Conservation (phyloP, 2,113 vertebrate species). For the Microcebus murinus region DNA sequence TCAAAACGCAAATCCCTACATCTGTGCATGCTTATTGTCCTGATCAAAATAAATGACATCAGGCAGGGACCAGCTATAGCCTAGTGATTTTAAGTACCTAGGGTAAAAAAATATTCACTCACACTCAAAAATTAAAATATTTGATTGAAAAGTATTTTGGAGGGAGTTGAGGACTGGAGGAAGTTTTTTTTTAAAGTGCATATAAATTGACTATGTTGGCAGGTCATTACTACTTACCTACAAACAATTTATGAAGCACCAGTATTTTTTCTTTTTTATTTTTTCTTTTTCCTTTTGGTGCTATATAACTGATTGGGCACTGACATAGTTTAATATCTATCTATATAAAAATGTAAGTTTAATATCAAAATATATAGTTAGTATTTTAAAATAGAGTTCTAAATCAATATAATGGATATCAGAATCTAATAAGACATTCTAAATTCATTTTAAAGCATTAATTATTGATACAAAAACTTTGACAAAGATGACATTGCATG, state of each 20-base stretch:
- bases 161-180: not conserved
- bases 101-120: not conserved
- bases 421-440: not conserved
- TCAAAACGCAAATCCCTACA: not conserved
- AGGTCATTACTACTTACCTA: not conserved
- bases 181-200: not conserved
- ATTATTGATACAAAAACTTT: slow-evolving; percentile 6
- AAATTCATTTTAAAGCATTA: not conserved
- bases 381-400: not conserved
- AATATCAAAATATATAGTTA: not conserved
- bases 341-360: too few species aligned
- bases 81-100: not conserved
- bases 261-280: not conserved
- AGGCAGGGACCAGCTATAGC: fast-evolving
- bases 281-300: not conserved
- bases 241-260: not conserved
- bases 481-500: not conserved
- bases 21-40: not conserved
- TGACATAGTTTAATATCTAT: not conserved
- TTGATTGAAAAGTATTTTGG: not conserved
- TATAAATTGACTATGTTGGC: fast-evolving
- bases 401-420: not conserved
- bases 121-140: not conserved
- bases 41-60: not conserved
- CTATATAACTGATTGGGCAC: not conserved